These are phyloP conservation scores for Asobara japonica DNA, from an alignment of 1,140 invertebrate genomes.

Conservation along the genomic window DNA sequence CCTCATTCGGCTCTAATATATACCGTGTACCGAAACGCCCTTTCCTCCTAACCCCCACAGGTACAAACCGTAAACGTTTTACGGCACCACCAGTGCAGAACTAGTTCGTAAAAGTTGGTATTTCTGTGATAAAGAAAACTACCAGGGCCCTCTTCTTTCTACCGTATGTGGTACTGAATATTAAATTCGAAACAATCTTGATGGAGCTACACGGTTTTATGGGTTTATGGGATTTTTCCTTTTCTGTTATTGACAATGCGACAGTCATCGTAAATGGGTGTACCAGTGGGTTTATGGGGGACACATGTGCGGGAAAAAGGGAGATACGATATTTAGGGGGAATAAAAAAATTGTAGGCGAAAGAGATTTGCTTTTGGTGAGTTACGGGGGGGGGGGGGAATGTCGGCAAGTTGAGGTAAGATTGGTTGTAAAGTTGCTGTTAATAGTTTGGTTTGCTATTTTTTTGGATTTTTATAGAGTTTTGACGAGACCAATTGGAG, in stretches of 20 bases:
- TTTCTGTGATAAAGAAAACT: background rate
- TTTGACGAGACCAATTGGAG: too few species aligned
- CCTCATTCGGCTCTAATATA: slow-evolving; percentile 1
- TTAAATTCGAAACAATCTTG: slow-evolving; percentile 4
- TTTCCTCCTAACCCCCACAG: background rate
- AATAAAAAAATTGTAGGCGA: background rate
- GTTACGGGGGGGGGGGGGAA: background rate
- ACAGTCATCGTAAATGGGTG: background rate
- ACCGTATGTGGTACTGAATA: background rate
- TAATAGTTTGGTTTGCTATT: too few species aligned
- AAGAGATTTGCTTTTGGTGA: too few species aligned
- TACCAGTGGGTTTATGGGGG: background rate
- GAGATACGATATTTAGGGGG: background rate
- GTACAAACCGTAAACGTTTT: slow-evolving; percentile 3
- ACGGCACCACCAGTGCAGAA: background rate
- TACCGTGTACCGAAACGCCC: background rate
- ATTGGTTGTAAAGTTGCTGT: too few species aligned
- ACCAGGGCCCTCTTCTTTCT: background rate
- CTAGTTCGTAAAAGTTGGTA: background rate
- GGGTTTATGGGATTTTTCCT: background rate
- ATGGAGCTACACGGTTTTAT: background rate
- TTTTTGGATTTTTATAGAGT: too few species aligned
- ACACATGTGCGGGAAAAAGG: background rate
- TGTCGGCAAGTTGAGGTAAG: too few species aligned
- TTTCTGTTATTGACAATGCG: background rate